phyloP scores from a whole-genome alignment of 2,888 invertebrate genomes.

The Caenorhabditis doughertyi region DNA sequence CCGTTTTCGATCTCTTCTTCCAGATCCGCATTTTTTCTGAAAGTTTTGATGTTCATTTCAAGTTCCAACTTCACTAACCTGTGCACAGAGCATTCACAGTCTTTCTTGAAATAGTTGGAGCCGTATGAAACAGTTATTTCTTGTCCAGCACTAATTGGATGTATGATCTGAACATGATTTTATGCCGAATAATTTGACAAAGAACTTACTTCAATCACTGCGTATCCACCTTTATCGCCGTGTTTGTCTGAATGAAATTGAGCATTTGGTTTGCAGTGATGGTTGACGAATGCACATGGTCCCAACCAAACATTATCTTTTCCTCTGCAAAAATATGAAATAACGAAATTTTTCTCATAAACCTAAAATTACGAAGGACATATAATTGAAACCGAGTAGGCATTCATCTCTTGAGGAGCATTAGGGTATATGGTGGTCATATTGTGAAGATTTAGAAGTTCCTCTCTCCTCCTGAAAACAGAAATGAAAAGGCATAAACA shows the following conservation, averaged over 20 bases:
- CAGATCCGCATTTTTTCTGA: no score
- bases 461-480: neutral
- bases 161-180: no score
- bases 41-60: no score
- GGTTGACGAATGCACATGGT: constrained; percentile 13
- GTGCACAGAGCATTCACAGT: no score
- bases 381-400: neutral
- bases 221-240: no score
- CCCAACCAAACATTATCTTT: constrained; percentile 21
- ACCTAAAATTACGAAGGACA: neutral
- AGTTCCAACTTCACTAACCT: no score
- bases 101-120: no score
- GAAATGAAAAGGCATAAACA: neutral
- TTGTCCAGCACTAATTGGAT: no score
- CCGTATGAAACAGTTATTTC: no score
- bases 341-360: neutral
- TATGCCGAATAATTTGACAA: neutral
- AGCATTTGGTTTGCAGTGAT: constrained; percentile 16
- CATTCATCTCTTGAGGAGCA: neutral
- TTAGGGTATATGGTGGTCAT: neutral
- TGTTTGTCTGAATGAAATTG: neutral
- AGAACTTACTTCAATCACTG: neutral
- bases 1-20: no score
- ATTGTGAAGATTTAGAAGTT: constrained; percentile 4
- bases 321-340: neutral